Evolutionary conservation across 1,140 invertebrate species (phyloP), one percentile per base, ranked within the genome.

Genomic region (Brachionus rubens): DNA sequence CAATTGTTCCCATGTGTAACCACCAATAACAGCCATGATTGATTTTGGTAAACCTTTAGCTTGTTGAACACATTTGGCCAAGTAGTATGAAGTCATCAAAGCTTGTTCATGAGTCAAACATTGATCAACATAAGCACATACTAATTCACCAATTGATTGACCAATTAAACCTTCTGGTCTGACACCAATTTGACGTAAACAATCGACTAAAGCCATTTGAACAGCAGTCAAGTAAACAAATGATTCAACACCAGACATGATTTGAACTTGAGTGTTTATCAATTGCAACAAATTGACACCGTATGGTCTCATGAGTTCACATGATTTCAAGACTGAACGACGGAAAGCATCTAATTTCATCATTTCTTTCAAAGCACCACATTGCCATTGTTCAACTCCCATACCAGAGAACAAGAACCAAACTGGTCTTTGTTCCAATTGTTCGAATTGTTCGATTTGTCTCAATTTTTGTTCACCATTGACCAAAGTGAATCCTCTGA

Each of bases 381-480:
- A 65, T 65, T 28, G 92, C 52, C 90, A 86, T 94, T 94, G 98
- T 85, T 99, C 95, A 46, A 90, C 90, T 9, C 95, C 96, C 94
- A 98, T 97, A 41, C 95, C 96, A 62, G 93, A 91, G 85, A 95
- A 98, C 41, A 98, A 87, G 83, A 89, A 96, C 91, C 93, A 98
- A 26, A 98, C 84, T 1, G 93, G 93, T 28, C 91, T 88, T 41
- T 80, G 33, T 12, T 41, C 40, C 16, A 41, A 41, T 41, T 65
- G 21, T 28, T 41, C 59, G 3, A 41, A 33, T 65, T 65, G 59
- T 65, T 65, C 59, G 16, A 65, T 65, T 65, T 65, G 59, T 65
- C 59, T 65, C 59, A 65, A 41, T 65, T n/a, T 41, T 65, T 65
- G 59, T 43, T 65, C 59, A 65, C 59, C 59, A 65, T 65, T 65